phyloP scores from a whole-genome alignment of 2,113 vertebrate species.

The Heterocephalus glaber region DNA sequence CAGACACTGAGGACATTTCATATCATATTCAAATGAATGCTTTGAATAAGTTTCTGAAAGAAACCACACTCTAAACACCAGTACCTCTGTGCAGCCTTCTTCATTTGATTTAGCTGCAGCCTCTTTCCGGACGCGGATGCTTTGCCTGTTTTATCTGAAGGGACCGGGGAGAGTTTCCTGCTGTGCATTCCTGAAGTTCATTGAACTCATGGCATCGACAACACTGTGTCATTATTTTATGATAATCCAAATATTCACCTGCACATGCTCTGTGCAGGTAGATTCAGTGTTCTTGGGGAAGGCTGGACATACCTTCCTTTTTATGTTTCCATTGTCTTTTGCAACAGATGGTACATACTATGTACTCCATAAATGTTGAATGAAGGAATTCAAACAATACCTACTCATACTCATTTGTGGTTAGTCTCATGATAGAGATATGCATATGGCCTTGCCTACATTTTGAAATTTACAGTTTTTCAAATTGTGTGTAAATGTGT shows the following conservation, averaged over 20 bases:
- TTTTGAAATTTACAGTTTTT: neutral
- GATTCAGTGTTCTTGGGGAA: neutral
- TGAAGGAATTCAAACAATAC: neutral
- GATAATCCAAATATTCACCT: neutral
- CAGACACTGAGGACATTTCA: slow-evolving; percentile 3
- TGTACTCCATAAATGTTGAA: neutral
- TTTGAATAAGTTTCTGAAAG: neutral
- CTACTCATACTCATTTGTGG: neutral
- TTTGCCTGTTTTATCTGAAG: neutral
- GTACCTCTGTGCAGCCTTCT: neutral
- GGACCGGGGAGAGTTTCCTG: neutral
- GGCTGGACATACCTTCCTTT: neutral
- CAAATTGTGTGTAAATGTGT: neutral
- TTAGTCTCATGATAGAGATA: neutral
- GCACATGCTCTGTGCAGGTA: neutral
- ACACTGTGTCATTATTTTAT: neutral
- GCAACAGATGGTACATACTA: neutral
- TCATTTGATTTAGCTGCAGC: neutral
- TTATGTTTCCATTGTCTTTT: neutral
- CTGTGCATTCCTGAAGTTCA: neutral
- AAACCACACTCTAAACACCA: neutral
- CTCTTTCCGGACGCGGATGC: neutral
- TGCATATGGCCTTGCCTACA: neutral
- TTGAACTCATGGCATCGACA: neutral
- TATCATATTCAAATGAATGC: neutral